phyloP scores from a whole-genome alignment of 2,888 invertebrate genomes.

The Drosophila percnosoma region DNA sequence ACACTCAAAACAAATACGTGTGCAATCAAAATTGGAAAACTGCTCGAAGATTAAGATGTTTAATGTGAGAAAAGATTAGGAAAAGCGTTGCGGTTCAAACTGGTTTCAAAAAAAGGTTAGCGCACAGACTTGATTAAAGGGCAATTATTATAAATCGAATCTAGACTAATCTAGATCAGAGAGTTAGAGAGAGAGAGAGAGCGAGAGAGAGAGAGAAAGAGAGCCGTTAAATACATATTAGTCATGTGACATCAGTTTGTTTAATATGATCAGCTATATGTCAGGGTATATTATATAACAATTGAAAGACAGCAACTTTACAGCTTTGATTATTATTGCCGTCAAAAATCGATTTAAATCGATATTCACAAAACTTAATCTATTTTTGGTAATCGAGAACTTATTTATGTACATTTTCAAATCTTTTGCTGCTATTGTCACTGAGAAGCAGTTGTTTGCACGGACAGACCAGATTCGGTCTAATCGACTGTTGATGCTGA shows the following conservation, averaged over 20 bases:
- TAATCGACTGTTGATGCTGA: neutral
- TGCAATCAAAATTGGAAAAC: neutral
- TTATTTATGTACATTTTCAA: neutral
- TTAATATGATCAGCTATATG: neutral
- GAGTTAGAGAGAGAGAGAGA: too few species aligned
- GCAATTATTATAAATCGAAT: too few species aligned
- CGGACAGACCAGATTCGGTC: neutral
- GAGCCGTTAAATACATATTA: too few species aligned
- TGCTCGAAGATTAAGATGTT: neutral
- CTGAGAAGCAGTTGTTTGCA: neutral
- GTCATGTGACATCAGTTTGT: too few species aligned
- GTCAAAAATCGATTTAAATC: neutral
- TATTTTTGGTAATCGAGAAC: neutral
- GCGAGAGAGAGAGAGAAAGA: too few species aligned
- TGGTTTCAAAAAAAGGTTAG: too few species aligned
- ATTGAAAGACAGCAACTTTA: neutral
- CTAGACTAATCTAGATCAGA: too few species aligned
- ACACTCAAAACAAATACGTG: slow-evolving; percentile 1
- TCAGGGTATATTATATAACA: neutral
- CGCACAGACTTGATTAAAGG: too few species aligned
- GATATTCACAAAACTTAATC: neutral
- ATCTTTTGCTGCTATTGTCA: too few species aligned
- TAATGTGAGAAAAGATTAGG: too few species aligned
- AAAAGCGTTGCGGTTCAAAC: too few species aligned
- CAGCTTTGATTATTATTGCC: neutral